Evolutionary conservation across 2,113 vertebrate species (phyloP), one percentile per base, ranked within the genome.

Genomic region (Isichthys henryi): DNA sequence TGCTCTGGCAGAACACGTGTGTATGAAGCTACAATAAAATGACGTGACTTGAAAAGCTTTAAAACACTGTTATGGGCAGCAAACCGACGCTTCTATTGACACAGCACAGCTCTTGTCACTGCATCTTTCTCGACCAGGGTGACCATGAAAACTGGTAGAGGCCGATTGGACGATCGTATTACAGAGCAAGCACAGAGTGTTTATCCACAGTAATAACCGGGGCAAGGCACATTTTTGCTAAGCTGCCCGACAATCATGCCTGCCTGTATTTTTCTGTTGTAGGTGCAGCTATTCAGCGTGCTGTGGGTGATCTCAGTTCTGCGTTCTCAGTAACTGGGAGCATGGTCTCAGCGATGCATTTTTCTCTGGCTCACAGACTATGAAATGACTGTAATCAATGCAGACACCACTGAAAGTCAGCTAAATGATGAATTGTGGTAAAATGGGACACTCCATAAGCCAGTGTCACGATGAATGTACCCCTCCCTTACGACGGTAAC

Each of bases 361-460:
- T 49, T 86, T 50, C 46, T 48, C 45, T 50, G n/a, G 46, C 48
- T 48, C 83, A 50, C 45, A 48, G 45, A 86, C 45, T 21, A 46
- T 86, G 83, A 50, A 86, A 86, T 48, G 83, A 86, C 43, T 86
- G 21, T 48, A 50, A 86, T 86, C 83, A 80, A 80, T 80, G 74
- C 31, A 80, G 83, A 50, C 83, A 50, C 45, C 48, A 6, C 49
- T 13, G 83, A 15, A 86, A 89, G 84, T 88, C 27, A 48, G 66
- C 66, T 77, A 77, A 86, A 56, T 86, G 88, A 87, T 87, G 62
- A 89, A 89, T 89, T 89, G 58, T 89, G 56, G 23, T 21, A 74
- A 84, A 89, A 89, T 70, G 89, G 83, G 84, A 87, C 84, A 87
- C 58, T 87, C 86, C 89, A 77, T 74, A 62, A 86, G 62, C 45